Conservation (phyloP, 2,113 vertebrate species). For the Hippocampus comes region DNA sequence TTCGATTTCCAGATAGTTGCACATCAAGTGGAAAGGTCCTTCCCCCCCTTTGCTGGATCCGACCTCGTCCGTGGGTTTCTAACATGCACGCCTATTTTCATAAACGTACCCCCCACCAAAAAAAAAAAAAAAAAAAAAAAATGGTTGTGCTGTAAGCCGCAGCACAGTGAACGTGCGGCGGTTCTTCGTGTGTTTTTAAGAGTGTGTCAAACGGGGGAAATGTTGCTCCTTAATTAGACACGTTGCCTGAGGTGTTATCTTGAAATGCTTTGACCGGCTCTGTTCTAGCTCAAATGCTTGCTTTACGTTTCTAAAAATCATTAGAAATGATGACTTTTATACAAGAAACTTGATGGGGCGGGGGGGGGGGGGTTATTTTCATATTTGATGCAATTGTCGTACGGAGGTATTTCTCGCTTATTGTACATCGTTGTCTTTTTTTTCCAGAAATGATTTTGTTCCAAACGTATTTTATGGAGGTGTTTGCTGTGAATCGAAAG, state of each 20-base stretch:
- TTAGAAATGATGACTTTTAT: conserved; percentile 63
- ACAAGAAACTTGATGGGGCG: conserved; percentile 47
- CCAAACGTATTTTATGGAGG: conserved; percentile 80
- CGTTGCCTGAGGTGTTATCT: neutral
- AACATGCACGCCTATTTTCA: conserved; percentile 73
- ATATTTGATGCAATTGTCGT: conserved; percentile 68
- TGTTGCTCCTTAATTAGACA: conserved; percentile 42
- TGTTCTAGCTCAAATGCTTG: conserved; percentile 40
- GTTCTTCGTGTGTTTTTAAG: conserved; percentile 8
- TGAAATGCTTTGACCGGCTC: conserved; percentile 34
- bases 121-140: too few species aligned
- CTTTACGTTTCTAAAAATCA: conserved; percentile 44
- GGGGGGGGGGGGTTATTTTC: conserved; percentile 64
- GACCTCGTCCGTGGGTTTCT: conserved; percentile 42
- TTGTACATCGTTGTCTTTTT: conserved; percentile 60
- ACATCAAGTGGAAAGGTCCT: conserved; percentile 23
- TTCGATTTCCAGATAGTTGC: conserved; percentile 47
- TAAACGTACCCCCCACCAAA: conserved; percentile 59
- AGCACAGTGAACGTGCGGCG: too few species aligned
- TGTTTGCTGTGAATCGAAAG: conserved; percentile 83
- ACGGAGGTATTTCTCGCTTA: conserved; percentile 59
- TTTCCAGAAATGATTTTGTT: conserved; percentile 76
- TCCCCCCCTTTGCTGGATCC: conserved; percentile 24
- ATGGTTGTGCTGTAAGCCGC: too few species aligned
- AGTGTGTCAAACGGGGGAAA: conserved; percentile 25